Conservation (phyloP, 2,113 vertebrate genomes). For the Pungitius pungitius region DNA sequence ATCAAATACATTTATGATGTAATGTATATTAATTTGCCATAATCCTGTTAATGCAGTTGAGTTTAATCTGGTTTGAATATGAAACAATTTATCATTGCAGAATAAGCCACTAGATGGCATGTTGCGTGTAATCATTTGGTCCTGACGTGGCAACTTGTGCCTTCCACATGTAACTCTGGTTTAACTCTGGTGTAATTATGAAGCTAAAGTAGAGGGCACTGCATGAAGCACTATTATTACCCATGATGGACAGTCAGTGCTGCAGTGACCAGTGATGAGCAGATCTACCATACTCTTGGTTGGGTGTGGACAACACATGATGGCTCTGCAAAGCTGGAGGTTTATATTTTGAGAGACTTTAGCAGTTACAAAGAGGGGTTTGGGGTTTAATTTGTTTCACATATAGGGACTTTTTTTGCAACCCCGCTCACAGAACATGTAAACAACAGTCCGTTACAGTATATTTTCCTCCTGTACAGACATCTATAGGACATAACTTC, state of each 20-base stretch:
- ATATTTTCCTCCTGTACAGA: background rate
- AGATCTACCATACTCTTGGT: background rate
- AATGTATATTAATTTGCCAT: too few species aligned
- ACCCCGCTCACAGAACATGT: too few species aligned
- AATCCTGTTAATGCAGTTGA: background rate
- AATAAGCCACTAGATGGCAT: conserved; percentile 54
- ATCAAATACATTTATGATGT: too few species aligned
- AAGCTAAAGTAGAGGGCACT: conserved; percentile 24
- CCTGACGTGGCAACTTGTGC: conserved; percentile 57
- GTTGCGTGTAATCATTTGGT: background rate
- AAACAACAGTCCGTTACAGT: too few species aligned
- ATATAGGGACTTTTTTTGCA: background rate
- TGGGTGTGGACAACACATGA: background rate
- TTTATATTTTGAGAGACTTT: background rate
- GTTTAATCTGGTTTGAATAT: background rate
- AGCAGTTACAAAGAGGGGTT: background rate
- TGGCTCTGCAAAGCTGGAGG: background rate
- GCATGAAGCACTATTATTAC: background rate
- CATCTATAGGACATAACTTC: background rate
- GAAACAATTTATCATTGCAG: background rate
- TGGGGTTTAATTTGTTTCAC: background rate
- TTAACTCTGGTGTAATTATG: conserved; percentile 6
- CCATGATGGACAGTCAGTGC: background rate
- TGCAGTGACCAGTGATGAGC: background rate
- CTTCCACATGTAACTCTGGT: conserved; percentile 22